Evolutionary conservation across 2,797 vertebrate species (phyloP), one percentile per base, ranked within the genome.

Genomic region (Anomalospiza imberbis): DNA sequence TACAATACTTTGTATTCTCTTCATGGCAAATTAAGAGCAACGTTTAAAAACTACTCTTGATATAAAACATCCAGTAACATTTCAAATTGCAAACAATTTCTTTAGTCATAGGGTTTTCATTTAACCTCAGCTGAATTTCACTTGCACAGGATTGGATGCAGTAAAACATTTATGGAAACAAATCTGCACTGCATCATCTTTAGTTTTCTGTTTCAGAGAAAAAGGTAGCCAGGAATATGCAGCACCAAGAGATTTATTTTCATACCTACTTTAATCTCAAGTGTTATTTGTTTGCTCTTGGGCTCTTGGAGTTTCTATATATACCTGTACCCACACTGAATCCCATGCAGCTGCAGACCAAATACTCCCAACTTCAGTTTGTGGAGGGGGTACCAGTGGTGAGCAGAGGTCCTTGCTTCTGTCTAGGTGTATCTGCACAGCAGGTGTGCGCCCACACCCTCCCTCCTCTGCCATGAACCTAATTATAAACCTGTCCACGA

Each of bases 211-310:
- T 44, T 82, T 62, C 65, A 66, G 53, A 25, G 54, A 68, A 80
- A 90, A 81, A 58, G 22, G 21, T 34, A 93, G 47, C 58, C 67
- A 84, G 81, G 68, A 91, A 77, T 47, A 45, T 28, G 36, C 65
- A 67, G 48, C 53, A 58, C 14, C n/a, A 77, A 65, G 36, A 87
- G 26, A 87, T 50, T 50, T 57, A 50, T 22, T 71, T 91, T 71
- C 38, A 55, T 34, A 44, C 16, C 50, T 54, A 25, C 34, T 89
- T 82, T 42, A 42, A 65, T 57, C 29, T 90, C 50, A 40, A 50
- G 12, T 6, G 20, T 29, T 63, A 47, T 60, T 58, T 91, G 48
- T 60, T 86, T 86, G 62, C 28, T 78, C 28, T 53, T 40, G 25
- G 50, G 62, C 28, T 78, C 28, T 53, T 40, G 25, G 50, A 78